A percentile compares a stretch with the other conserved stretches of the same genome.
Evolutionary conservation across 92 coral and sea anemone genomes (phyloP).

Genomic region (Porites lobata): DNA sequence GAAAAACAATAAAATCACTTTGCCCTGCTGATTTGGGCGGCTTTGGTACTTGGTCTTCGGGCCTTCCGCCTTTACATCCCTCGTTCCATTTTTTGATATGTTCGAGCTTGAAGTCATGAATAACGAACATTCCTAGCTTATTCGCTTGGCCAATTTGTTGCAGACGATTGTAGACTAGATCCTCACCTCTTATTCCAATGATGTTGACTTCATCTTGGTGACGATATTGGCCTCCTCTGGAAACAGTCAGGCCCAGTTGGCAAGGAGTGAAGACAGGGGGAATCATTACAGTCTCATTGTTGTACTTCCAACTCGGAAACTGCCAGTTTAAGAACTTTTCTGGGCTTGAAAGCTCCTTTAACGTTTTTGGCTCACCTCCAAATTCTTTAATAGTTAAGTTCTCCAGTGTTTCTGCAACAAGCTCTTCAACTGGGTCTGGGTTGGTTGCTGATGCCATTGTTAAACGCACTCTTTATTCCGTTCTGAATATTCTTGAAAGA

Average conservation of each 20-base stretch:
- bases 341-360: conserved; percentile 32
- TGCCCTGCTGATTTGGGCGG: background rate
- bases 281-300: conserved; percentile 60
- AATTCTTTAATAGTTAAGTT: conserved; percentile 10
- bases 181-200: conserved; percentile 44
- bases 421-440: background rate
- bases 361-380: conserved; percentile 16
- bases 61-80: conserved; percentile 3
- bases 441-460: background rate
- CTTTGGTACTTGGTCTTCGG: conserved; percentile 6
- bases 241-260: conserved; percentile 18
- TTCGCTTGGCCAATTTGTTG: conserved; percentile 32
- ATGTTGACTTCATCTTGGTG: conserved; percentile 26
- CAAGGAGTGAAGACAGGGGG: conserved; percentile 46
- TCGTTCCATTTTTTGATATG: conserved; percentile 39
- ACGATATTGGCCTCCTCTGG: conserved; percentile 25
- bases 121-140: conserved; percentile 59
- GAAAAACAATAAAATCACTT: conserved; percentile 54
- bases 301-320: conserved; percentile 56
- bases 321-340: conserved; percentile 46
- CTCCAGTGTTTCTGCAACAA: background rate
- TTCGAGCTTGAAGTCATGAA: conserved; percentile 46
- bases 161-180: conserved; percentile 40
- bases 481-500: background rate
- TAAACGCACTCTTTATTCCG: background rate